A percentile compares a stretch with the other conserved stretches of the same genome.
Conservation (phyloP, 2,888 invertebrate genomes). For the Campopleginae sp. region DNA sequence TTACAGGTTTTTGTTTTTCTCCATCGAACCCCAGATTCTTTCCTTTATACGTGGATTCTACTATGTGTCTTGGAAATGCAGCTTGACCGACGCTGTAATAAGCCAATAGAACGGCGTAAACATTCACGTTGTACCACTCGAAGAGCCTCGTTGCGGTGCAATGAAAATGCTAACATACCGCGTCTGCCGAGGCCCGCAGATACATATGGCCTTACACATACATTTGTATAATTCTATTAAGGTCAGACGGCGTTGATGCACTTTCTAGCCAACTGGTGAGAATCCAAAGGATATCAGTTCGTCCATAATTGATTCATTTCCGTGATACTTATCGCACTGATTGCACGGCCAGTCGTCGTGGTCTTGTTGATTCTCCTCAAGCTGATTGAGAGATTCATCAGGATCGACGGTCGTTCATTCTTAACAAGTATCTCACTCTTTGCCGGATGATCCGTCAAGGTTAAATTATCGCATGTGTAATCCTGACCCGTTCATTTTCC, state of each 20-base stretch:
- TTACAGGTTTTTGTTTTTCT: no score
- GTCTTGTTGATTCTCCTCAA: neutral
- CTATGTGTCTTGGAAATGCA: slow-evolving; percentile 20
- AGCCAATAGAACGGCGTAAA: slow-evolving; percentile 33
- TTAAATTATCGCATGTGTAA: slow-evolving; percentile 12
- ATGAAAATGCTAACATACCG: slow-evolving; percentile 44
- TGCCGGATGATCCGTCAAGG: slow-evolving; percentile 6
- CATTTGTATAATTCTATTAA: slow-evolving; percentile 12
- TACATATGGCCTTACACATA: neutral
- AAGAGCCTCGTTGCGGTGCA: slow-evolving; percentile 36
- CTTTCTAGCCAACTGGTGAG: slow-evolving; percentile 33
- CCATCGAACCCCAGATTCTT: neutral
- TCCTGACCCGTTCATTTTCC: neutral
- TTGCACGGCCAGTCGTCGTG: neutral
- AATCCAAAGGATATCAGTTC: slow-evolving; percentile 33
- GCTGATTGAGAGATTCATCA: neutral
- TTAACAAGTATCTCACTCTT: neutral
- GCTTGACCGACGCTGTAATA: slow-evolving; percentile 36
- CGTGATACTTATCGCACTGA: slow-evolving; percentile 33
- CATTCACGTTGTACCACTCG: slow-evolving; percentile 41
- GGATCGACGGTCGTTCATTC: neutral
- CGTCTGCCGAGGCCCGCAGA: slow-evolving; percentile 28
- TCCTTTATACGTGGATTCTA: slow-evolving; percentile 20
- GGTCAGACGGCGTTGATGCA: slow-evolving; percentile 23
- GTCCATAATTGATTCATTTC: slow-evolving; percentile 47